Base-by-base conservation (phyloP, 2,797 vertebrate species). In the Argyrosomus regius region DNA sequence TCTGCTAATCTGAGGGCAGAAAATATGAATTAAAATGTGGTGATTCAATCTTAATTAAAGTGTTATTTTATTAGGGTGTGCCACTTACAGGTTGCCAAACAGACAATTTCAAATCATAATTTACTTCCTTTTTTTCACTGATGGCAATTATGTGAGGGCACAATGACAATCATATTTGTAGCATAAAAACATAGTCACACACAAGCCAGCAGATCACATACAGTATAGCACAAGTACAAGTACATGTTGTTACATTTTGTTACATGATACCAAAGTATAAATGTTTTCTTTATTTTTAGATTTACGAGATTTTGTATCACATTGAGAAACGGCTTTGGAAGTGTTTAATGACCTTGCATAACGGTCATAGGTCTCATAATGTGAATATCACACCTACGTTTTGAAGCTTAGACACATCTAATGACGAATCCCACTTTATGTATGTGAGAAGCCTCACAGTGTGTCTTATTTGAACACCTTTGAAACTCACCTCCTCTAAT, bases 401-500 rank as follows among this genome's bases (percentile, higher is more conserved):
- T 50, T 22, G 56, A 67, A 75, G 28, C 10, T 7, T 10, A 22
- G 45, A 26, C 41, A 43, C 20, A 41, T 73, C 22, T 56, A 46
- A 69, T 72, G 20, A 78, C 77, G 31, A 62, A 59, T 66, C 26
- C 3, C 1, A 18, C 59, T 68, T 57, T 61, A 63, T 66, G 46
- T 39, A 52, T 28, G 43, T 41, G 20, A 43, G 31, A 69, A 72
- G 56, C 28, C 11, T 43, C 35, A 62, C 41, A 24, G 17, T 45
- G 24, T 53, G 24, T 53, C n/a, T 72, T 62, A 43, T 77, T 56
- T 65, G 20, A 64, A 70, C 54, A 56, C 31, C 35, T 74, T 48
- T 82, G 57, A 62, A 72, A 31, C 31, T 75, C 63, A 56, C 41
- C 50, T 66, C 41, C 50, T 66, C 49, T 72, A 61, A 82, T 76